Conservation (phyloP, 2,888 invertebrate genomes). For the Drosophila subquinaria region DNA sequence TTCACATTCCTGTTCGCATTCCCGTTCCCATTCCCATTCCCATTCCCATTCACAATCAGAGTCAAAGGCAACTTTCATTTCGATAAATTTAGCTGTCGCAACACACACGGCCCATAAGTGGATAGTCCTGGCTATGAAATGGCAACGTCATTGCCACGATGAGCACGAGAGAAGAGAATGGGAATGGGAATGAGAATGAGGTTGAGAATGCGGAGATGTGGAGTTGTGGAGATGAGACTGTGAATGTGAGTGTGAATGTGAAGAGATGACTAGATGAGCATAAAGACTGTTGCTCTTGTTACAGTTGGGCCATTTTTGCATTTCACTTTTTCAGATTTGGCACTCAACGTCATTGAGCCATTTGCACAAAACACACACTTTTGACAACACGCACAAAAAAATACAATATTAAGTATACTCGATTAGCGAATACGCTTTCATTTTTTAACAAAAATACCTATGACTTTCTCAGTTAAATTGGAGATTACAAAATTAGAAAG, state of each 20-base stretch:
- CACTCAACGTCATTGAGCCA: conserved; percentile 58
- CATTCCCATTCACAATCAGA: conserved; percentile 10
- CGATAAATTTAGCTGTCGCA: conserved; percentile 44
- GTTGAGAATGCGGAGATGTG: conserved; percentile 1
- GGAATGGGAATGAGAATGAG: background rate
- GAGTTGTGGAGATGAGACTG: conserved; percentile 2
- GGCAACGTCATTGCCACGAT: conserved; percentile 55
- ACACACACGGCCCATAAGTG: conserved; percentile 25
- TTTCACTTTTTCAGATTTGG: conserved; percentile 60
- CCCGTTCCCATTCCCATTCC: conserved; percentile 7
- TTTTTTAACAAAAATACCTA: background rate
- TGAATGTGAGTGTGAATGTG: background rate
- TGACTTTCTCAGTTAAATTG: background rate
- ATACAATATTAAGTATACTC: background rate
- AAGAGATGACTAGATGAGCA: conserved; percentile 7
- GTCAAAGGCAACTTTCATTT: conserved; percentile 48
- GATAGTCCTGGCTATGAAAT: conserved; percentile 18
- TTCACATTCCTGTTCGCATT: conserved; percentile 4
- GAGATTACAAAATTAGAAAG: background rate
- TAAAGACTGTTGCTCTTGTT: conserved; percentile 13
- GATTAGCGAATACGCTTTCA: conserved; percentile 12
- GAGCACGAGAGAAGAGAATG: conserved; percentile 12
- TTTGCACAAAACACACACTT: conserved; percentile 46
- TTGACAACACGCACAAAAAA: conserved; percentile 24
- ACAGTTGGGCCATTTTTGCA: conserved; percentile 43